phyloP scores from a whole-genome alignment of 2,113 vertebrate genomes.

The Sclerurus mexicanus region DNA sequence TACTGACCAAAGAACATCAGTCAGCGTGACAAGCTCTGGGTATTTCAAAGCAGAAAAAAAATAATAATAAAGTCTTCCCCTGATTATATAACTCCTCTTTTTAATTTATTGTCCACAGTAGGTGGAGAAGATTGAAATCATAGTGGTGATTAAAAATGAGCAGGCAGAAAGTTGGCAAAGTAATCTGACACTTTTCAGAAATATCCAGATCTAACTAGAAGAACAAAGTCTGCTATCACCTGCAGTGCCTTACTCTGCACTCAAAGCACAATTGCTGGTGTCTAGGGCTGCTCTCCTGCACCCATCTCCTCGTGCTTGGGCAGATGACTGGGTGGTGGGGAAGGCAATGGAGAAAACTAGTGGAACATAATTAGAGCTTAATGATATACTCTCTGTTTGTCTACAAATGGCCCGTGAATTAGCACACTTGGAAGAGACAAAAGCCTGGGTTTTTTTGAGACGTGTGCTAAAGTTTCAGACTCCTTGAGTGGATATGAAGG shows the following conservation, averaged over 20 bases:
- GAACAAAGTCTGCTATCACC: neutral
- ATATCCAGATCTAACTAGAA: neutral
- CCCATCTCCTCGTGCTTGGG: neutral
- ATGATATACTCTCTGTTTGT: neutral
- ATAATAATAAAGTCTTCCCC: neutral
- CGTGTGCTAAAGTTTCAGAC: neutral
- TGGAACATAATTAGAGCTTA: neutral
- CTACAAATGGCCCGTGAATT: neutral
- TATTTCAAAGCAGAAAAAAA: neutral
- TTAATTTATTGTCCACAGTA: conserved; percentile 20
- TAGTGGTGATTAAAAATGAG: neutral
- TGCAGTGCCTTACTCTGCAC: neutral
- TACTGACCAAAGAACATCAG: conserved; percentile 25
- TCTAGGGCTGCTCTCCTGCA: neutral
- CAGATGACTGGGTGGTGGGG: neutral
- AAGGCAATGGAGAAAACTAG: neutral
- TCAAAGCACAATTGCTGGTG: accelerated
- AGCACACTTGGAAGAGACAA: neutral
- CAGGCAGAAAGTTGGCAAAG: neutral
- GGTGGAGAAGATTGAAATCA: conserved; percentile 34
- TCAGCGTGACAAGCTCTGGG: neutral
- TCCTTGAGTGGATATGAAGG: neutral
- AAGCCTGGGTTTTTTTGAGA: neutral
- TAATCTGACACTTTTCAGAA: neutral
- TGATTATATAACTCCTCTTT: neutral